A percentile compares a stretch with the other conserved stretches of the same genome.
phyloP scores from a whole-genome alignment of 53 echinoderm and acorn worm genomes.

The Antedon mediterranea region DNA sequence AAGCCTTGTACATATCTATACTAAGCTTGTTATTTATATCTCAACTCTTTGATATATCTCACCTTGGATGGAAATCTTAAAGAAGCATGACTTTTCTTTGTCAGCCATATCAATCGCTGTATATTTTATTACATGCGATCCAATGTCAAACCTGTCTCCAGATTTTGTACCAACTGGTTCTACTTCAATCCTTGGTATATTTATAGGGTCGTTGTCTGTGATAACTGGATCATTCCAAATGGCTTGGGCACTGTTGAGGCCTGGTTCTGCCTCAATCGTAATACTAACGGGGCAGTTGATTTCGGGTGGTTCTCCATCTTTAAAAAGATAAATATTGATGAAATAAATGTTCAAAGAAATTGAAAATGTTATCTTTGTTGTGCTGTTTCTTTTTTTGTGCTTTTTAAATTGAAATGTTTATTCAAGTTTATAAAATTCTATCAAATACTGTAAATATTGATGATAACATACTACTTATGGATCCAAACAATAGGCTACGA shows the following conservation, averaged over 20 bases:
- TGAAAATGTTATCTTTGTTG: too few relatives aligned
- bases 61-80: background rate
- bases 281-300: constrained; percentile 15
- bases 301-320: constrained; percentile 18
- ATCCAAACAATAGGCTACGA: too few relatives aligned
- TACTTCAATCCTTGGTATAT: constrained; percentile 2
- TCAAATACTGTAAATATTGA: too few relatives aligned
- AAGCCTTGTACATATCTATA: too few relatives aligned
- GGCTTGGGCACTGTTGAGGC: constrained; percentile 11
- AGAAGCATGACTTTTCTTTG: background rate
- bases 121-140: background rate
- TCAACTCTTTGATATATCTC: background rate
- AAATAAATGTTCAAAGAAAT: too few relatives aligned
- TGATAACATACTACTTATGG: too few relatives aligned
- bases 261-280: constrained; percentile 5
- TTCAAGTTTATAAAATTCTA: too few relatives aligned
- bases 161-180: constrained; percentile 9
- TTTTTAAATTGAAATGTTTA: too few relatives aligned
- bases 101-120: background rate
- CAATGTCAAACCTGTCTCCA: constrained; percentile 19
- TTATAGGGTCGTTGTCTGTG: constrained; percentile 12
- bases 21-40: too few relatives aligned
- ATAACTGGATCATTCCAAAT: constrained; percentile 9
- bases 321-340: background rate
- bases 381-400: too few relatives aligned